Evolutionary conservation across 2,888 invertebrate species (phyloP).

Genomic region (Netelia melanura): DNA sequence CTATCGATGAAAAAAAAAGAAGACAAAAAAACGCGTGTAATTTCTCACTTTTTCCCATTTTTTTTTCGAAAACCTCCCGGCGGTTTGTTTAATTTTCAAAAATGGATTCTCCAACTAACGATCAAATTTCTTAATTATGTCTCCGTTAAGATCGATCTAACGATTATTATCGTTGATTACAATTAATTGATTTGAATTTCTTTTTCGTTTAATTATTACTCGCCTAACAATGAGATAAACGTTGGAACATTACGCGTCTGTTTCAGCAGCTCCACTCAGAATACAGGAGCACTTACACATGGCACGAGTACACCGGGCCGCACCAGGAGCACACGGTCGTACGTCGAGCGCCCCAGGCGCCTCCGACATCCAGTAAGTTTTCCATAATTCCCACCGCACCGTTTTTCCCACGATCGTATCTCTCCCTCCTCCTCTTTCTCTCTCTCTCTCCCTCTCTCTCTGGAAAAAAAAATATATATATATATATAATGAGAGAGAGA

Average conservation of each 20-base stretch:
- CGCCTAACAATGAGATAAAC: slow-evolving; percentile 31
- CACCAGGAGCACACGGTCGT: slow-evolving; percentile 88
- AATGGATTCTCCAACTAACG: not conserved
- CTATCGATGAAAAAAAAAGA: slow-evolving; percentile 22
- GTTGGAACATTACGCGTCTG: slow-evolving; percentile 66
- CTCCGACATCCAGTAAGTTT: slow-evolving; percentile 82
- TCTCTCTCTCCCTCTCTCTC: slow-evolving; percentile 33
- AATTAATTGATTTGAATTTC: not conserved
- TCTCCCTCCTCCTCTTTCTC: too few relatives aligned
- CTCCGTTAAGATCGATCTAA: too few relatives aligned
- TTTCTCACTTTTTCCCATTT: not conserved
- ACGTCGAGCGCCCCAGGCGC: slow-evolving; percentile 88
- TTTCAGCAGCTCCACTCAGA: slow-evolving; percentile 94
- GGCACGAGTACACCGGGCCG: slow-evolving; percentile 95
- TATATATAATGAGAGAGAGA: too few relatives aligned
- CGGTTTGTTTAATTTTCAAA: not conserved
- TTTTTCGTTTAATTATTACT: not conserved
- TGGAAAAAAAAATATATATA: slow-evolving; percentile 43
- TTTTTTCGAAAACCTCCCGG: not conserved
- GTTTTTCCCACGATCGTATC: slow-evolving; percentile 39
- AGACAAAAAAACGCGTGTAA: not conserved
- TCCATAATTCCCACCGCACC: slow-evolving; percentile 35
- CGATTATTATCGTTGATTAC: not conserved
- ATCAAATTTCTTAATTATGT: not conserved
- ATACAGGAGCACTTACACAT: slow-evolving; percentile 97